Evolutionary conservation across 2,113 vertebrate genomes (phyloP).

Genomic region (Brevimyrus niger): DNA sequence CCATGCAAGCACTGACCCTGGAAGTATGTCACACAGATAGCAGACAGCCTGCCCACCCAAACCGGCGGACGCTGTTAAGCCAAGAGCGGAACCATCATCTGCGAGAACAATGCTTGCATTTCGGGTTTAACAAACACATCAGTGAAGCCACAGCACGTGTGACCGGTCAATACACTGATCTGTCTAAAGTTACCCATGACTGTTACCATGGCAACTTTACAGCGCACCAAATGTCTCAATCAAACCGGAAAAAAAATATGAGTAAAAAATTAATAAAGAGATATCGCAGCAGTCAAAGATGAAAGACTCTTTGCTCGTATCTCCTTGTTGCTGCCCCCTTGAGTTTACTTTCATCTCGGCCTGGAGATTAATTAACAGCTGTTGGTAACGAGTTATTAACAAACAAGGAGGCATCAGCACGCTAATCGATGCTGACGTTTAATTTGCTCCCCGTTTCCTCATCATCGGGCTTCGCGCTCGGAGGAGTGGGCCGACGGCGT

Average conservation of each 20-base stretch:
- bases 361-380: slow-evolving; percentile 66
- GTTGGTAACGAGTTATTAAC: slow-evolving; percentile 65
- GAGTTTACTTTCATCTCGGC: slow-evolving; percentile 48
- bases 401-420: slow-evolving; percentile 69
- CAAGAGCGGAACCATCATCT: slow-evolving; percentile 54
- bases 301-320: slow-evolving; percentile 48
- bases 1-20: neutral
- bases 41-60: slow-evolving; percentile 64
- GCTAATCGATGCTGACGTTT: slow-evolving; percentile 68
- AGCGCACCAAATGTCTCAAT: neutral
- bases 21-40: slow-evolving; percentile 34
- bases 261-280: slow-evolving; percentile 30
- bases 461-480: slow-evolving; percentile 60
- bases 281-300: slow-evolving; percentile 54
- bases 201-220: neutral
- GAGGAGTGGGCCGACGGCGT: slow-evolving; percentile 54
- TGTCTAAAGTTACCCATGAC: neutral
- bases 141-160: neutral
- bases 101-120: slow-evolving; percentile 46
- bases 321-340: slow-evolving; percentile 14
- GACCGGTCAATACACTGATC: neutral
- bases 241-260: neutral
- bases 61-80: slow-evolving; percentile 64
- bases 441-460: slow-evolving; percentile 65
- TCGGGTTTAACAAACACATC: slow-evolving; percentile 41